Evolutionary conservation across 2,888 invertebrate genomes (phyloP).

Genomic region (Oligia fasciuncula): DNA sequence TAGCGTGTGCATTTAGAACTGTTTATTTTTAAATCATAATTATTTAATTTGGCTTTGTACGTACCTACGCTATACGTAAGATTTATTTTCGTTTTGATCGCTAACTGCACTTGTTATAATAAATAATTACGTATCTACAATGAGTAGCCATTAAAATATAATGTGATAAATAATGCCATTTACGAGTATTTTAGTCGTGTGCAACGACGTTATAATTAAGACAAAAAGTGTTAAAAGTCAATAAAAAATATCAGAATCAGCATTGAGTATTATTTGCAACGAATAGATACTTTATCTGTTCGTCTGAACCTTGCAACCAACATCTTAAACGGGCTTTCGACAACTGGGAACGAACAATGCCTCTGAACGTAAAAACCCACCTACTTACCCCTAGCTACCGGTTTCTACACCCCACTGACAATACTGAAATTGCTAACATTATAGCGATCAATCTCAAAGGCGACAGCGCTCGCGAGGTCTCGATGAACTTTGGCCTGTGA

Average conservation of each 20-base stretch:
- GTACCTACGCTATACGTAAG: constrained; percentile 23
- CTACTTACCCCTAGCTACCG: too few species aligned
- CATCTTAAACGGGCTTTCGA: too few species aligned
- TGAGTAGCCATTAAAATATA: constrained; percentile 69
- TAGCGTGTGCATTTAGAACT: constrained; percentile 51
- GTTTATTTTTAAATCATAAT: background rate
- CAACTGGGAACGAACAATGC: too few species aligned
- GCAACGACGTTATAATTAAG: constrained; percentile 67
- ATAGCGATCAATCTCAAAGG: too few species aligned
- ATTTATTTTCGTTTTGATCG: constrained; percentile 5
- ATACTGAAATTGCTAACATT: too few species aligned
- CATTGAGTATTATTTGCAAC: background rate
- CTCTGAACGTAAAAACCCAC: too few species aligned
- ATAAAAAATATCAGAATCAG: constrained; percentile 62
- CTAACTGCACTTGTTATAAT: constrained; percentile 50
- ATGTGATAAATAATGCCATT: constrained; percentile 87
- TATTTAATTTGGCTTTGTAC: background rate
- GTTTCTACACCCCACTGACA: too few species aligned
- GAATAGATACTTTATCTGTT: background rate
- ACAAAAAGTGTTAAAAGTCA: constrained; percentile 66
- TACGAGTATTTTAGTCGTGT: constrained; percentile 80
- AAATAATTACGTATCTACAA: constrained; percentile 47
- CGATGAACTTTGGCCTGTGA: too few species aligned
- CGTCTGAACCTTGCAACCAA: too few species aligned
- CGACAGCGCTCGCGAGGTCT: too few species aligned